phyloP scores from a whole-genome alignment of 1,140 invertebrate genomes.

The Eubasilissa regina region DNA sequence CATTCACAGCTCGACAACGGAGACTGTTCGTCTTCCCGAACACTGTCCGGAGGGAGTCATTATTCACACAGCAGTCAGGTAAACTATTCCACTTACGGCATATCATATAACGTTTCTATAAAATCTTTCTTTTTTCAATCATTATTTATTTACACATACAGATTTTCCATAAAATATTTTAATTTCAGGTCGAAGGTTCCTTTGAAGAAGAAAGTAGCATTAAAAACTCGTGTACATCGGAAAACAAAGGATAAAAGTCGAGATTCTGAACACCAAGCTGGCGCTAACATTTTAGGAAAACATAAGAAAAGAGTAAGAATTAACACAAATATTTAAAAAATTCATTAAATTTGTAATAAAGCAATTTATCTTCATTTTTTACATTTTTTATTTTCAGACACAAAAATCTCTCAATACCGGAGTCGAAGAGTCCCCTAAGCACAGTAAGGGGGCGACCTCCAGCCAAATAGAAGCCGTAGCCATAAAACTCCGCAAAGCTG shows the following conservation, averaged over 20 bases:
- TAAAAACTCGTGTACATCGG: slow-evolving; percentile 74
- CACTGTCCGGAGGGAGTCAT: slow-evolving; percentile 81
- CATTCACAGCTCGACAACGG: slow-evolving; percentile 88
- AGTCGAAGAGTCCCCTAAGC: slow-evolving; percentile 49
- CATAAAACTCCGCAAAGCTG: slow-evolving; percentile 55
- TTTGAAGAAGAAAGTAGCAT: slow-evolving; percentile 80
- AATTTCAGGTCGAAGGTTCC: slow-evolving; percentile 79
- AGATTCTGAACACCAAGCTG: slow-evolving; percentile 62
- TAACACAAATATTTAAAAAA: not conserved
- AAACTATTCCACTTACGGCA: not conserved
- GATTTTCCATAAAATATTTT: not conserved
- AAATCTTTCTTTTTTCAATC: not conserved
- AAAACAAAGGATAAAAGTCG: slow-evolving; percentile 69
- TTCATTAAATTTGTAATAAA: not conserved
- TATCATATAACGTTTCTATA: not conserved
- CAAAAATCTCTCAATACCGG: slow-evolving; percentile 19
- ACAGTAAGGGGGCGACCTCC: slow-evolving; percentile 32
- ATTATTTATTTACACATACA: slow-evolving; percentile 6
- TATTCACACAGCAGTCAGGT: slow-evolving; percentile 80
- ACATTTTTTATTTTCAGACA: slow-evolving; percentile 44
- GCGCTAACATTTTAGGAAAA: slow-evolving; percentile 63
- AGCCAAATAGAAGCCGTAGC: slow-evolving; percentile 57
- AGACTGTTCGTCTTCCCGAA: slow-evolving; percentile 85
- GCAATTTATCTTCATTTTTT: not conserved
- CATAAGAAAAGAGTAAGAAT: slow-evolving; percentile 70